Evolutionary conservation across 2,797 vertebrate species (phyloP).

Genomic region (Sebastiscus tertius): DNA sequence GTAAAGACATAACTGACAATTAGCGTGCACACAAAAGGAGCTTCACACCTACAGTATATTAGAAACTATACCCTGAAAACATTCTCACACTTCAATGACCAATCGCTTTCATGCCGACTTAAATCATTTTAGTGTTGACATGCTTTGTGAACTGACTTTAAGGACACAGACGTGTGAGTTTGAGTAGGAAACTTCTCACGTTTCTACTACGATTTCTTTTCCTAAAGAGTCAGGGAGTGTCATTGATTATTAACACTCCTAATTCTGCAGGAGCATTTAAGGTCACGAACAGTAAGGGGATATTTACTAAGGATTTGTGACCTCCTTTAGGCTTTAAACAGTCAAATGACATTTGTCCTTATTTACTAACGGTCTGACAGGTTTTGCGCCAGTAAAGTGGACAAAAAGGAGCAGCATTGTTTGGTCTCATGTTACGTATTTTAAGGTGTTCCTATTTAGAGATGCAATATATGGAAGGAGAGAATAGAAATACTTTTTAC

Average conservation of each 20-base stretch:
- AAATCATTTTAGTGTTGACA: neutral
- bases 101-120: neutral
- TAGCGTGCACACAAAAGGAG: neutral
- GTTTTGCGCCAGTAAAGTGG: neutral
- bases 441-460: neutral
- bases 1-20: neutral
- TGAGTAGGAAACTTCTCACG: neutral
- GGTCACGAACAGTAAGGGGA: too few relatives aligned
- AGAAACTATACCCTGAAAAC: neutral
- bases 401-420: neutral
- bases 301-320: neutral
- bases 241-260: too few relatives aligned
- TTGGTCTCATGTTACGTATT: neutral
- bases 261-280: too few relatives aligned
- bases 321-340: neutral
- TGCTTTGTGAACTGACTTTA: neutral
- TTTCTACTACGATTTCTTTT: neutral
- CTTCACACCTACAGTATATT: neutral
- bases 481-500: too few relatives aligned
- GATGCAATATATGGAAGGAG: neutral
- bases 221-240: too few relatives aligned
- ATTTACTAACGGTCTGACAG: too few relatives aligned
- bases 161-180: neutral
- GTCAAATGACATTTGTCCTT: neutral
- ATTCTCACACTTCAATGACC: neutral